Base-by-base conservation (phyloP, 1,140 invertebrate genomes). In the Halyomorpha halys region DNA sequence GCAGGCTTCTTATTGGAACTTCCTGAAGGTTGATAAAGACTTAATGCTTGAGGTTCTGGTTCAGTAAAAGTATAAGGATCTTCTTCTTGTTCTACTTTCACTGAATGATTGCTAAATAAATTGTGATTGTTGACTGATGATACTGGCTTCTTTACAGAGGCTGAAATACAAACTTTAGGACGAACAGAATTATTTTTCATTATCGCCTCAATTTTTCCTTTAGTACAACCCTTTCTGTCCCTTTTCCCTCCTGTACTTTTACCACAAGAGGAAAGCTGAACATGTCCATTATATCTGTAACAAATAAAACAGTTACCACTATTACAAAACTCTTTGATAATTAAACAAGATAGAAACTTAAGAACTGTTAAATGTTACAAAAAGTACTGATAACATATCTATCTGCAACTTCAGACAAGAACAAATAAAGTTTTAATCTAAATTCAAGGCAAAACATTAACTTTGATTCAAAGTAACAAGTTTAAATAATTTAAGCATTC, bases 271-370 rank as follows among this genome's bases (percentile, higher is more conserved):
- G 70, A 70, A 59, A 80, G 77, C 70, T 80, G 79, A 76, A 79
- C 78, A 68, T 81, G 79, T 67, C 79, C 80, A 70, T 81, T 80
- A 69, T 77, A 80, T 66, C 79, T 80, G 68, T 30, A 73, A 71
- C 30, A 66, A 64, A 47, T 61, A 13, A 25, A n/a, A 30, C 27
- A 30, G 27, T 30, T 30, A 30, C 8, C 8, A 30, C 8, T 4
- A 30, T 30, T 30, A 30, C 8, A 30, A 30, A 30, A 3, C 27
- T 30, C 27, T 30, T n/a, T 39, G 13, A 39, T 9, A 39, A 13
- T 39, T 39, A 13, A 39, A 39, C 34, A 11, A 39, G 1, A 13
- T 13, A 39, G 4, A 13, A 11, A 39, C 6, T 39, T 13, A 39
- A 13, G 11, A 11, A 39, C 5, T 11, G 34, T 39, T 11, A 39